Evolutionary conservation across 2,797 vertebrate species (phyloP).

Genomic region (Pseudocheirus occidentalis): DNA sequence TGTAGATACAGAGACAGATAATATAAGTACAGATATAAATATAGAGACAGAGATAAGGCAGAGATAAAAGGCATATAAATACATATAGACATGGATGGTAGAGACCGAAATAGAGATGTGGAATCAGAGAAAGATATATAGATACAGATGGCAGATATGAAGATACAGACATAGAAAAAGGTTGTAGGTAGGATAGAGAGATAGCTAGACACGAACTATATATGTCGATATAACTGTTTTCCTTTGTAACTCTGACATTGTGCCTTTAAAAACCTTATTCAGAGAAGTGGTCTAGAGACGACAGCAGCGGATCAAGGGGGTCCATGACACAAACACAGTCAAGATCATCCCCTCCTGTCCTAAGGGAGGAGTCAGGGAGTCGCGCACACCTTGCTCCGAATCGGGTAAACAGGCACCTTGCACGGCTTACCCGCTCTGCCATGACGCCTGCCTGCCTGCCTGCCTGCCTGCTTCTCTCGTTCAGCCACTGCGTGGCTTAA

Average conservation of each 20-base stretch:
- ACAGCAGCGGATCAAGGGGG: neutral
- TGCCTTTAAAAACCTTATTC: neutral
- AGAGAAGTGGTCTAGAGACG: neutral
- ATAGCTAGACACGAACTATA: neutral
- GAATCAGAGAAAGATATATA: neutral
- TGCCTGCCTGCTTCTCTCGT: neutral
- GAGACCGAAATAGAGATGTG: neutral
- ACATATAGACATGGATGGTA: neutral
- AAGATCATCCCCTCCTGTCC: neutral
- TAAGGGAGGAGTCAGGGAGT: neutral
- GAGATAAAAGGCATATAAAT: neutral
- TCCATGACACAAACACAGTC: neutral
- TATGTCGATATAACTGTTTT: neutral
- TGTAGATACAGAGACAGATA: neutral
- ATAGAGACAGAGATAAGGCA: neutral
- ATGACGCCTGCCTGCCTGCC: neutral
- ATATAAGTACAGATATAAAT: neutral
- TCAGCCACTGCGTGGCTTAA: neutral
- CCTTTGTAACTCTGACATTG: neutral
- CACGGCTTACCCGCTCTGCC: neutral
- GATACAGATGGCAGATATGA: neutral
- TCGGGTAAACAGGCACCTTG: neutral
- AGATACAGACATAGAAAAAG: neutral
- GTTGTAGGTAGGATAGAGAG: no score
- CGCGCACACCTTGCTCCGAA: rapidly evolving